Evolutionary conservation across 2,888 invertebrate species (phyloP), one percentile per base, ranked within the genome.

Genomic region (Micoletzkya japonica): DNA sequence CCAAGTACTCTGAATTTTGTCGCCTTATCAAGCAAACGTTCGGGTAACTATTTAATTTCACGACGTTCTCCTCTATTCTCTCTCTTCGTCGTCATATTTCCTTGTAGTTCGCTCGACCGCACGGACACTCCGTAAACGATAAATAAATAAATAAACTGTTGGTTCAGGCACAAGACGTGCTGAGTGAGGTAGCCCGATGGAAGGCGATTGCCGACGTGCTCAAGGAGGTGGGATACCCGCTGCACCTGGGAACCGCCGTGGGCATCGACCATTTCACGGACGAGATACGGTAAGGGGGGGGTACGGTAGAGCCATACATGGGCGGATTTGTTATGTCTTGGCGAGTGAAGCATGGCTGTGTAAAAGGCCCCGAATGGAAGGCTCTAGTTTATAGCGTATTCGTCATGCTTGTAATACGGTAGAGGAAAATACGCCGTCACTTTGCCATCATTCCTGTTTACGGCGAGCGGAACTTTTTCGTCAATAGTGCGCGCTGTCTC

Each of bases 161-260:
- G n/a, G n/a, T n/a, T n/a, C n/a, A 72, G 73, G 28, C 36, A 2
- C 56, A 64, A 56, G 72, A 64, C 20, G 32, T 54, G 7, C 70
- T 72, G 0, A 60, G 64, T 14, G 60, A 34, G 14, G 75, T 72
- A 2, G 72, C 63, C 1, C 2, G 32, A 1, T 77, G 77, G 77
- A 74, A 70, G 30, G 50, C 70, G 1, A 66, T 77, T 2, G 74
- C 75, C 1, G 64, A 69, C 24, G 70, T 70, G 30, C 67, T 77
- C 37, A 73, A 72, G 54, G 30, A 24, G 7, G 50, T 64, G 0
- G 39, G 52, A 6, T 75, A 70, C 54, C 77, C 77, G 37, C 50
- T 74, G n/a, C 26, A 52, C 39, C 60, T 59, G 36, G 44, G 44
- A 28, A 49, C 57, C 2, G 24, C 39, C 14, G 20, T 44, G 26